Evolutionary conservation across 2,113 vertebrate genomes (phyloP), one percentile per base, ranked within the genome.

Genomic region (Marmota monax): DNA sequence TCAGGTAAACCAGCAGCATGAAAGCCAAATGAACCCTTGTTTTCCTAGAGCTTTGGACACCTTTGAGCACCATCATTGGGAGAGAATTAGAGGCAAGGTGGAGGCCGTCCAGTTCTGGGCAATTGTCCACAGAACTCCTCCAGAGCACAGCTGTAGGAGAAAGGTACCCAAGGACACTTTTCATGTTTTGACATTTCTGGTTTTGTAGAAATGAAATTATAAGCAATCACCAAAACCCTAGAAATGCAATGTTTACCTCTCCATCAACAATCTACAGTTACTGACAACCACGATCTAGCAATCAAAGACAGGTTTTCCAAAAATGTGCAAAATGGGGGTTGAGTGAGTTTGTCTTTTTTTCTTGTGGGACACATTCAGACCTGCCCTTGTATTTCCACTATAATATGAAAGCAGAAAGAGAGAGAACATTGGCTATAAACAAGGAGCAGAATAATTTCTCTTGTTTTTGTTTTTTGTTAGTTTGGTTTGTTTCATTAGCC

Each of bases 41-140:
- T 90, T 97, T 92, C 94, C 92, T 79, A 90, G 79, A 77, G 51
- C 87, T 96, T 58, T 82, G 92, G 63, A 94, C 80, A 88, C 39
- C 48, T 90, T 73, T 1, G 7, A n/a, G 84, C 51, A 87, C 80
- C 23, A 12, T 48, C 10, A 58, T 17, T 63, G 61, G 61, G 61
- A 63, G 25, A 23, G 58, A 82, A 83, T 34, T 8, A 8, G n/a
- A 95, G 53, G 58, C 32, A 42, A 88, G 22, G 56, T 27, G 12
- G 39, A 94, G 18, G 34, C 17, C 8, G 2, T 32, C 58, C 72
- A 5, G 2, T 92, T 95, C 69, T 74, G 23, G 16, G 39, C 67
- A 48, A 77, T 76, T 88, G 95, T 79, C 74, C 42, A 88, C 48
- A 83, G 74, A 95, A 88, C n/a, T 22, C 32, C 39, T 85, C n/a